Conservation (phyloP, 2,113 vertebrate genomes). For the Thermophis baileyi region DNA sequence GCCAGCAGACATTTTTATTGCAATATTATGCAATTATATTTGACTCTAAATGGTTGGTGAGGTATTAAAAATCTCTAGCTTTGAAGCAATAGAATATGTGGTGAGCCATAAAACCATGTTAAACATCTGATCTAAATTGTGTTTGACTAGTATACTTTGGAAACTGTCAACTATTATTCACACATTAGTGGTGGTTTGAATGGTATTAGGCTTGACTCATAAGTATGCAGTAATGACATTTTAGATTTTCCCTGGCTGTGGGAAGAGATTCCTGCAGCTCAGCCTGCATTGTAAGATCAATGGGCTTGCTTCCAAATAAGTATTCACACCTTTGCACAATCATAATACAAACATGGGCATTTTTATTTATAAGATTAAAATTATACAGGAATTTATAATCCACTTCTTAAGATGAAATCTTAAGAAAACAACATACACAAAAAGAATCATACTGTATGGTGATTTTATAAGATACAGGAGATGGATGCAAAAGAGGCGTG, state of each 20-base stretch:
- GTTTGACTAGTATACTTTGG: conserved; percentile 26
- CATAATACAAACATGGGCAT: neutral
- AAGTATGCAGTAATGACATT: conserved; percentile 20
- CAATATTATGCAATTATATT: conserved; percentile 4
- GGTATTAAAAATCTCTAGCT: conserved; percentile 6
- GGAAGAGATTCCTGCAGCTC: neutral
- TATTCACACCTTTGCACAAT: neutral
- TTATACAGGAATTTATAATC: neutral
- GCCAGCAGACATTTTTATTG: neutral
- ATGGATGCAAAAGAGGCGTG: neutral
- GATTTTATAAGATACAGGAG: neutral
- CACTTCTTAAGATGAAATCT: neutral
- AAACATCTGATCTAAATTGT: conserved; percentile 25
- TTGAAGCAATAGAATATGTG: conserved; percentile 11
- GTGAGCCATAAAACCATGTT: conserved; percentile 19
- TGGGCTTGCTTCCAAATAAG: neutral
- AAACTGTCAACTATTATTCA: conserved; percentile 29
- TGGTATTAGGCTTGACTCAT: conserved; percentile 14
- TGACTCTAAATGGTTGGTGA: conserved; percentile 3
- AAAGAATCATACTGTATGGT: neutral
- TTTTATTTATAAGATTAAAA: neutral
- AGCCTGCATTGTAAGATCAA: neutral
- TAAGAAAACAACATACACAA: neutral
- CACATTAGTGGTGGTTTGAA: conserved; percentile 18
- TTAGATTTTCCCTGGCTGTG: neutral